phyloP scores from a whole-genome alignment of 1,140 invertebrate genomes.

The Calephelis nemesis region DNA sequence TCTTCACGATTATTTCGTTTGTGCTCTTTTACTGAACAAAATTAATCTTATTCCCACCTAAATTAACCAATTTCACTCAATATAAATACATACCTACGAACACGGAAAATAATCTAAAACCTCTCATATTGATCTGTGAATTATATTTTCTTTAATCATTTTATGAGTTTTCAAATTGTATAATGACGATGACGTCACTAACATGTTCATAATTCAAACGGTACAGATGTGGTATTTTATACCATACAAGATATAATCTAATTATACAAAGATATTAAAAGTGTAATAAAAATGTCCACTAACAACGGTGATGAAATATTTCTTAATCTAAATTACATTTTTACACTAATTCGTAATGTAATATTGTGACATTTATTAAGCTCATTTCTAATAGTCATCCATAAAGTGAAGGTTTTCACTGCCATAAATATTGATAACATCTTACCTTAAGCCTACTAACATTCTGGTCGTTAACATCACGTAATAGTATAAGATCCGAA shows the following conservation, averaged over 20 bases:
- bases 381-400: slow-evolving; percentile 2
- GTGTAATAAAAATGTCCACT: neutral
- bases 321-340: slow-evolving; percentile 13
- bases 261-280: slow-evolving; percentile 2
- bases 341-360: slow-evolving; percentile 18
- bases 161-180: too few relatives aligned
- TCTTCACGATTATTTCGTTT: too few relatives aligned
- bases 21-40: too few relatives aligned
- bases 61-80: too few relatives aligned
- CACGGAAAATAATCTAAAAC: too few relatives aligned
- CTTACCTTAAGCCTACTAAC: neutral
- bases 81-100: too few relatives aligned
- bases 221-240: neutral
- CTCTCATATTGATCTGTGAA: too few relatives aligned
- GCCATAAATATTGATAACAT: slow-evolving; percentile 17
- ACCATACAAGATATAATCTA: neutral
- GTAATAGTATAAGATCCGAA: too few relatives aligned
- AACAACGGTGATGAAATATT: slow-evolving; percentile 6
- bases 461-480: neutral
- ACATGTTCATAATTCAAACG: too few relatives aligned
- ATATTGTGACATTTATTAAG: slow-evolving; percentile 12
- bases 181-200: too few relatives aligned
- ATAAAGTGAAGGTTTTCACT: slow-evolving; percentile 4
- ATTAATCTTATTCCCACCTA: too few relatives aligned
- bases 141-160: too few relatives aligned